These are phyloP conservation scores for Dendrocincla tyrannina DNA, from an alignment of 2,797 vertebrate species.

Conservation along the genomic window DNA sequence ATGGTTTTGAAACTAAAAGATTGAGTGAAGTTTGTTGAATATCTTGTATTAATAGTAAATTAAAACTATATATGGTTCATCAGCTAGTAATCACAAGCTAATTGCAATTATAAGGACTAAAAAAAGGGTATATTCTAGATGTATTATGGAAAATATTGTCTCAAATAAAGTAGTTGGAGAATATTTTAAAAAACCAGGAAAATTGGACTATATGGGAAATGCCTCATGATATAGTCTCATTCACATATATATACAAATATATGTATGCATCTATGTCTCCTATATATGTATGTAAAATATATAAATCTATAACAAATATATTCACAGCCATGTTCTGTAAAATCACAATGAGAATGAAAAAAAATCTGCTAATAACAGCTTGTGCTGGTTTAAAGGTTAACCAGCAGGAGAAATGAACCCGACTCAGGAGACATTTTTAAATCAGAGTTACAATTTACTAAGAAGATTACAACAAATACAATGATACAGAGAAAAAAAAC, in stretches of 20 bases:
- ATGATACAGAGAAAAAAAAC: no score
- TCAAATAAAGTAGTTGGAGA: neutral
- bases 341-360: neutral
- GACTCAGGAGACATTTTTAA: no score
- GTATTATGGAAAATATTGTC: neutral
- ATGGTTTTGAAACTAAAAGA: neutral
- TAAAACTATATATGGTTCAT: neutral
- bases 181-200: neutral
- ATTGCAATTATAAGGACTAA: neutral
- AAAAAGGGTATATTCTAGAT: neutral
- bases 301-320: neutral
- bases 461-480: no score
- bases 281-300: neutral
- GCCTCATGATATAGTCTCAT: neutral
- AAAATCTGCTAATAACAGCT: neutral
- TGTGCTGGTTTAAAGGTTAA: no score
- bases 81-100: neutral
- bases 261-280: neutral
- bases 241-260: neutral
- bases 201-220: neutral
- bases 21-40: neutral
- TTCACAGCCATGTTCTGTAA: neutral
- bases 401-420: no score
- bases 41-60: neutral
- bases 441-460: no score